Conservation (phyloP, 1,140 invertebrate species). For the Cherax destructor region DNA sequence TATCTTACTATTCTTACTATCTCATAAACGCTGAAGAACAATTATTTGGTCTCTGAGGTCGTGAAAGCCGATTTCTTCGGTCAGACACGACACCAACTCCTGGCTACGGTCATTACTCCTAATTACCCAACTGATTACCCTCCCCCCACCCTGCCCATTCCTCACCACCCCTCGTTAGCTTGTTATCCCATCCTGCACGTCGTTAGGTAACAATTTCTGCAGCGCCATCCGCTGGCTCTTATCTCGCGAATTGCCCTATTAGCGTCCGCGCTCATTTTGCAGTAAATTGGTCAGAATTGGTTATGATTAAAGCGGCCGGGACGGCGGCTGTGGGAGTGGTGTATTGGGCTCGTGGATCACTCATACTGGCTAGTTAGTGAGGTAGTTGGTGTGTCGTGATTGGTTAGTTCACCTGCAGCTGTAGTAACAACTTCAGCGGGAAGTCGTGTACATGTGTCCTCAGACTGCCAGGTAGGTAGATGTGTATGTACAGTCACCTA, state of each 20-base stretch:
- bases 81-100: background rate
- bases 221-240: background rate
- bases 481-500: too few species aligned
- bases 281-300: constrained; percentile 6
- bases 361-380: background rate
- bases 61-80: background rate
- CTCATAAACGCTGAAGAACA: background rate
- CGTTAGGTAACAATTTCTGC: background rate
- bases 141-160: background rate
- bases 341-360: background rate
- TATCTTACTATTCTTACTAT: background rate
- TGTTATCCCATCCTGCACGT: background rate
- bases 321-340: background rate
- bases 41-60: background rate
- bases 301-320: background rate
- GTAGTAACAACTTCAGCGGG: background rate
- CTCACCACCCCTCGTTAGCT: background rate
- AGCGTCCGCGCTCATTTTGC: background rate
- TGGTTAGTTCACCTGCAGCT: background rate
- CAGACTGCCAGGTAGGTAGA: too few species aligned
- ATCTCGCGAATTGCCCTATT: background rate
- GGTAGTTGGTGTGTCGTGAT: background rate
- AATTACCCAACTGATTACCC: background rate
- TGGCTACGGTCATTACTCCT: background rate
- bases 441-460: too few species aligned